phyloP scores from a whole-genome alignment of 2,797 vertebrate species.

The Lutjanus campechanus region DNA sequence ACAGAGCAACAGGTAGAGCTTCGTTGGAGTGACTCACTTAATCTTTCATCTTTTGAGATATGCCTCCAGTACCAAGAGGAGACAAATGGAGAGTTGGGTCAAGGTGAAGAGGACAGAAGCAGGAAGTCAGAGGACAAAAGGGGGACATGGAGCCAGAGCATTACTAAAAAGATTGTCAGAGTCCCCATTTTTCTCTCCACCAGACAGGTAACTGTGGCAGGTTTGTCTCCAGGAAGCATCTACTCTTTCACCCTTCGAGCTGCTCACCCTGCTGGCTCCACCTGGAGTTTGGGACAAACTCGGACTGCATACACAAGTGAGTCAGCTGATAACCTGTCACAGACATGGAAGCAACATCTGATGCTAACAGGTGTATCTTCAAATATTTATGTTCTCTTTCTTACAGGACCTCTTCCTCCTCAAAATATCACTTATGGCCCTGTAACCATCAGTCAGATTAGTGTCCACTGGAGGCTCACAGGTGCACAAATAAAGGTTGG shows the following conservation, averaged over 20 bases:
- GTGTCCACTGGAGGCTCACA: conserved; percentile 84
- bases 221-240: conserved; percentile 86
- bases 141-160: not conserved
- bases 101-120: conserved; percentile 22
- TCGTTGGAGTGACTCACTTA: conserved; percentile 80
- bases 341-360: not conserved
- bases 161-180: conserved; percentile 46
- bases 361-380: conserved; percentile 1
- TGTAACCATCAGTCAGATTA: conserved; percentile 84
- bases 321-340: conserved; percentile 27
- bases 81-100: not conserved
- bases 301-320: conserved; percentile 65
- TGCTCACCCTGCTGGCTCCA: conserved; percentile 79
- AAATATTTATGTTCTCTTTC: conserved; percentile 32
- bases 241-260: conserved; percentile 88
- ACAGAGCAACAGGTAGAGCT: conserved; percentile 85
- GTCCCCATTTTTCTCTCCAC: conserved; percentile 68
- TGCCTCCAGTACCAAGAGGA: conserved; percentile 85
- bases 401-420: conserved; percentile 86
- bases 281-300: conserved; percentile 82
- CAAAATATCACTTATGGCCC: conserved; percentile 78
- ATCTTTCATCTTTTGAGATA: conserved; percentile 71
- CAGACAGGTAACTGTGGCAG: conserved; percentile 76
- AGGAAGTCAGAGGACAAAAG: conserved; percentile 24
- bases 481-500: conserved; percentile 62